phyloP scores from a whole-genome alignment of 2,888 invertebrate species.

The Ochropleura plecta region DNA sequence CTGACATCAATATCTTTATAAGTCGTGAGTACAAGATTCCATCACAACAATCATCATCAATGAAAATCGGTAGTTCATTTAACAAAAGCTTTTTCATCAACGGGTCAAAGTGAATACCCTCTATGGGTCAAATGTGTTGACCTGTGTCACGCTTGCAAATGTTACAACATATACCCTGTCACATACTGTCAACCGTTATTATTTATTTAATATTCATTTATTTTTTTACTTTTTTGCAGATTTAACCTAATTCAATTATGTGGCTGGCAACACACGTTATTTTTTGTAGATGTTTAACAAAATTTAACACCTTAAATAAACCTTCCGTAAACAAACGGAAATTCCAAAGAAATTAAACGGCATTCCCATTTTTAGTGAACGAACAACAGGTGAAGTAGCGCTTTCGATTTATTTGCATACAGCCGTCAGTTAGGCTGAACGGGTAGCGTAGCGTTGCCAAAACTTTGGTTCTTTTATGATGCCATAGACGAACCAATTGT shows the following conservation, averaged over 20 bases:
- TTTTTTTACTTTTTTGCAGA: too few species aligned
- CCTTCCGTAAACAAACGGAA: background rate
- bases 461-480: background rate
- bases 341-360: constrained; percentile 18
- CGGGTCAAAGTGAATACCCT: background rate
- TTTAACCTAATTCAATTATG: too few species aligned
- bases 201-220: too few species aligned
- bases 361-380: constrained; percentile 71
- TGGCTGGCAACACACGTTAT: too few species aligned
- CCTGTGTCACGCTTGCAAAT: background rate
- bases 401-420: constrained; percentile 87
- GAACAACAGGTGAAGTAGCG: constrained; percentile 68
- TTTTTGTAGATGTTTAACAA: background rate
- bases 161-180: background rate
- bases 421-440: constrained; percentile 47
- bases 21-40: background rate
- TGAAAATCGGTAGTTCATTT: constrained; percentile 4
- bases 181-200: background rate
- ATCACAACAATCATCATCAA: background rate
- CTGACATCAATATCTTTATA: background rate
- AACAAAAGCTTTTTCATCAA: constrained; percentile 12
- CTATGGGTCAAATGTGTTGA: constrained; percentile 14
- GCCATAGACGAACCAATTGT: background rate
- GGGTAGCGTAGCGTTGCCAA: constrained; percentile 34
- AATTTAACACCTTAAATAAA: background rate